phyloP scores from a whole-genome alignment of 1,140 invertebrate genomes.

The Belonocnema kinseyi region DNA sequence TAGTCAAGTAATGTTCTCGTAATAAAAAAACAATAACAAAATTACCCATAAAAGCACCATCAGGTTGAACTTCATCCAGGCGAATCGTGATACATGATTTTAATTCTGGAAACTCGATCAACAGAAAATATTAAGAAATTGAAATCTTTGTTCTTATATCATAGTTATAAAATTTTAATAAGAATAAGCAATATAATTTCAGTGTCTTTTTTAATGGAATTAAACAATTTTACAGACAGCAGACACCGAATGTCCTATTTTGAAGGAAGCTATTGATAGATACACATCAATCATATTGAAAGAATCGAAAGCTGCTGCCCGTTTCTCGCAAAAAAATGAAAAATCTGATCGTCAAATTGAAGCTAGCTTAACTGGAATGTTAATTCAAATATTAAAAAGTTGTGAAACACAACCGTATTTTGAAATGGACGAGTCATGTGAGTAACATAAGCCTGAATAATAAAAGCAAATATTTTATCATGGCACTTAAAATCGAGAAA shows the following conservation, averaged over 20 bases:
- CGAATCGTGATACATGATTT: too few relatives aligned
- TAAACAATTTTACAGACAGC: slow-evolving; percentile 54
- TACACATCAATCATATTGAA: slow-evolving; percentile 74
- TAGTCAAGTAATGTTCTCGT: too few relatives aligned
- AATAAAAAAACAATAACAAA: too few relatives aligned
- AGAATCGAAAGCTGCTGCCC: slow-evolving; percentile 61
- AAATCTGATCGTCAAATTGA: not conserved
- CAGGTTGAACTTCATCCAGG: too few relatives aligned
- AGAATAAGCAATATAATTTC: too few relatives aligned
- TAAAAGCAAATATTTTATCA: slow-evolving; percentile 1
- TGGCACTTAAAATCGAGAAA: too few relatives aligned
- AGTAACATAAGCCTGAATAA: slow-evolving; percentile 2
- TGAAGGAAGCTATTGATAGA: slow-evolving; percentile 77
- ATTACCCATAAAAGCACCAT: too few relatives aligned
- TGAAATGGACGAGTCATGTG: slow-evolving; percentile 31
- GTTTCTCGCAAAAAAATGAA: slow-evolving; percentile 23
- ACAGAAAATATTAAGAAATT: too few relatives aligned
- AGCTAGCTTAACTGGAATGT: not conserved
- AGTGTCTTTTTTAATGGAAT: too few relatives aligned
- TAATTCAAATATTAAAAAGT: not conserved
- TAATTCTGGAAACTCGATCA: too few relatives aligned
- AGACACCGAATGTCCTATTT: slow-evolving; percentile 74
- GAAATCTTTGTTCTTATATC: too few relatives aligned
- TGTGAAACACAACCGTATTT: slow-evolving; percentile 15
- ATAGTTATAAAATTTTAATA: too few relatives aligned